Base-by-base conservation (phyloP, 2,113 vertebrate species). In the Lota lota region DNA sequence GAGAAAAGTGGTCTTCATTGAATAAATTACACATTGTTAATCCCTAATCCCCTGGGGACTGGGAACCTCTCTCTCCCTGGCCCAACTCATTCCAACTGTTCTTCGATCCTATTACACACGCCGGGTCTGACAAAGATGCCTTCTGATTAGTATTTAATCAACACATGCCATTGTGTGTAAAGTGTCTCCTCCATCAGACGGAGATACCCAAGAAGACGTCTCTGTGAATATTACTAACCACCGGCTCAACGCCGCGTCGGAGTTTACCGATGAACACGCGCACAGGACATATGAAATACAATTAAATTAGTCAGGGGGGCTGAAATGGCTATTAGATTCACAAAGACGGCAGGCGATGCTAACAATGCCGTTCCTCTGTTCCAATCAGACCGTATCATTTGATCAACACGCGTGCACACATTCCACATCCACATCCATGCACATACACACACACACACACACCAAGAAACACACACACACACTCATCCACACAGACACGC, bases 21-120 rank as follows among this genome's bases (percentile, higher is more conserved):
- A 80, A 85, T 87, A 83, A 80, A 85, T 86, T 85, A 79, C 67
- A 77, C 78, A 72, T 84, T 78, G 82, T 69, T 83, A 89, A 87
- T 85, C 76, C 74, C 63, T 64, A 50, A 68, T 79, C 69, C 84
- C 78, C 74, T 63, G 50, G 70, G 80, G 82, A 75, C 68, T 67
- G 67, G 72, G 70, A 78, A 64, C 59, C 59, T 67, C 70, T 74
- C 83, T 85, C 73, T 57, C 66, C 14, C 62, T 79, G 81, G 64
- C 57, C 66, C 70, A 67, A 77, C 74, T 75, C 78, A 71, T 76
- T 33, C 28, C 28, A 33, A 33, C 28, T 33, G 4, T 61, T 78
- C 54, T 79, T 84, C 67, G 76, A 67, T 76, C 78, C 80, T 57
- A 71, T 71, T 51, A 67, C 65, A 73, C 14, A 6, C 2, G 28